Conservation (phyloP, 2,888 invertebrate species). For the Stegophylla sp. region DNA sequence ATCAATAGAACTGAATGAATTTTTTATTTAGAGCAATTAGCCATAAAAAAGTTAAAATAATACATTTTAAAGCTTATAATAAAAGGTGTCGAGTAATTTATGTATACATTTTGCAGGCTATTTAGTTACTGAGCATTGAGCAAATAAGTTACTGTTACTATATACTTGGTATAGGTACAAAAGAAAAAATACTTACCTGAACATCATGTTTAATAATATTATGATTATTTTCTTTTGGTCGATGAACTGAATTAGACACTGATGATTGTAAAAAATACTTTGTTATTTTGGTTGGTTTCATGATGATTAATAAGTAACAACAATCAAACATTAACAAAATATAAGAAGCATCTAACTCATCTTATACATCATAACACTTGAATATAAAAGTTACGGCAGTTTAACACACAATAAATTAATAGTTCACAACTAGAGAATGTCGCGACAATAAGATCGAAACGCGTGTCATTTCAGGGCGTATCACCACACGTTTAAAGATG, state of each 20-base stretch:
- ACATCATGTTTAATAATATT: constrained; percentile 6
- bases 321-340: background rate
- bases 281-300: constrained; percentile 11
- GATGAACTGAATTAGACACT: constrained; percentile 16
- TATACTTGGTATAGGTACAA: background rate
- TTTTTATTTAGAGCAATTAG: too few species aligned
- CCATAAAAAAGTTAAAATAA: background rate
- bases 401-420: constrained; percentile 6
- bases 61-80: background rate
- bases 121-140: constrained; percentile 16
- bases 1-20: too few species aligned
- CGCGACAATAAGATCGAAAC: constrained; percentile 5
- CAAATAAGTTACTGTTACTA: constrained; percentile 9
- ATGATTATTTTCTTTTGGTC: constrained; percentile 16
- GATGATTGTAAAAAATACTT: constrained; percentile 14
- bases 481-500: background rate
- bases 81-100: background rate
- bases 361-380: background rate
- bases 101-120: background rate
- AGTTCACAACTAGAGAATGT: background rate
- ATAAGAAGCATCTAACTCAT: background rate
- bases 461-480: background rate
- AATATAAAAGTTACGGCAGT: background rate
- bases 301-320: background rate
- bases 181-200: constrained; percentile 5